A percentile compares a stretch with the other conserved stretches of the same genome.
Evolutionary conservation across 2,797 vertebrate genomes (phyloP).

Genomic region (Premnoplex brunnescens): DNA sequence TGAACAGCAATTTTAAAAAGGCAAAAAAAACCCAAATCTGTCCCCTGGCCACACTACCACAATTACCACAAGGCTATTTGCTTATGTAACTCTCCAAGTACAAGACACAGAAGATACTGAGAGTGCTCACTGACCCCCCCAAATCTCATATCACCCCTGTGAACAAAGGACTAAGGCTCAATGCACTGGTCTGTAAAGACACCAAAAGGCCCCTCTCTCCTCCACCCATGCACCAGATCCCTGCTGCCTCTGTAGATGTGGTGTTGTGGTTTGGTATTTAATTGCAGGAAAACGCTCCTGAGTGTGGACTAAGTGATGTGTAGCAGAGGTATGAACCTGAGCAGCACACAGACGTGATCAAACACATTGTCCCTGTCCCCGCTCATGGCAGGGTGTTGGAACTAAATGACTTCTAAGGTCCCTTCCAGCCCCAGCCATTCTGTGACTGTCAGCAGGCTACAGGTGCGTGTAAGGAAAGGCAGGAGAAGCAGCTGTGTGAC

Average conservation of each 20-base stretch:
- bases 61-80: background rate
- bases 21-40: background rate
- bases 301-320: accelerated
- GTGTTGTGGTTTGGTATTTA: background rate
- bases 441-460: background rate
- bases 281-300: accelerated
- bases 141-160: background rate
- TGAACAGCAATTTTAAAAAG: background rate
- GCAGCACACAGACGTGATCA: background rate
- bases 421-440: background rate
- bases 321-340: background rate
- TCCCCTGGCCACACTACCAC: background rate
- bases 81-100: background rate
- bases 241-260: background rate
- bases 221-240: background rate
- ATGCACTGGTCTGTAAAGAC: background rate
- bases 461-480: conserved; percentile 15
- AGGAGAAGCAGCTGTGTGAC: background rate
- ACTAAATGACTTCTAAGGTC: background rate
- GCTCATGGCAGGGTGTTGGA: background rate
- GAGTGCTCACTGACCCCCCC: background rate
- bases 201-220: background rate
- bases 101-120: background rate
- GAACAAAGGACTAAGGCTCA: background rate
- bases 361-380: background rate